Conservation (phyloP, 2,113 vertebrate genomes). For the Pollachius pollachius region DNA sequence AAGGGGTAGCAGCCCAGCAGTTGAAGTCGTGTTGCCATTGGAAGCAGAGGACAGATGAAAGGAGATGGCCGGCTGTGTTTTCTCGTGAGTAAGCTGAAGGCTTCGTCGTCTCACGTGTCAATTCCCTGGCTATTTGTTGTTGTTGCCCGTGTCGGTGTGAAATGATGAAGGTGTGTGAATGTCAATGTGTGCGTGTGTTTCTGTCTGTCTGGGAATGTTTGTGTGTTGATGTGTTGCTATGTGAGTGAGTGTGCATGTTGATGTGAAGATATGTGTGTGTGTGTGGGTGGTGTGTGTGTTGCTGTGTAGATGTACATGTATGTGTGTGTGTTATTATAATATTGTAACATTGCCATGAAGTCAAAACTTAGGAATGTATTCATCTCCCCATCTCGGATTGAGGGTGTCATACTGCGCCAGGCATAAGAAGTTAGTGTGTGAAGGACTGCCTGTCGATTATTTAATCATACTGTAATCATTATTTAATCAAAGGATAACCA, state of each 20-base stretch:
- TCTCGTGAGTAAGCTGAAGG: slow-evolving; percentile 47
- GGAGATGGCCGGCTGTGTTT: slow-evolving; percentile 33
- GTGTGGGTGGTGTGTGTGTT: background rate
- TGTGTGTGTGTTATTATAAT: background rate
- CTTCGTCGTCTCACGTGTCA: background rate
- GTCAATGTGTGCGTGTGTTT: slow-evolving; percentile 2
- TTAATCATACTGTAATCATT: background rate
- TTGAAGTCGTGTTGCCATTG: slow-evolving; percentile 15
- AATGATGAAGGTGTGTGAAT: background rate
- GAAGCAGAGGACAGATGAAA: slow-evolving; percentile 21
- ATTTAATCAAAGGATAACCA: background rate
- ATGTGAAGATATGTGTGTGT: no score
- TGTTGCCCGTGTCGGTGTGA: background rate
- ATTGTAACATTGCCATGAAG: background rate
- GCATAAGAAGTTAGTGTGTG: background rate
- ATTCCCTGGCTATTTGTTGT: background rate
- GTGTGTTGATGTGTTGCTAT: background rate
- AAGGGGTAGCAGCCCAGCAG: slow-evolving; percentile 14
- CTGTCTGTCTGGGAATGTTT: background rate
- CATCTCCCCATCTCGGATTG: background rate
- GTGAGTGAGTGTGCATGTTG: background rate
- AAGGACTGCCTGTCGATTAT: background rate
- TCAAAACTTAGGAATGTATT: background rate
- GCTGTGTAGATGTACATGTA: background rate
- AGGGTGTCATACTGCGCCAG: background rate